Evolutionary conservation across 2,113 vertebrate species (phyloP), one percentile per base, ranked within the genome.

Genomic region (Apteryx owenii): DNA sequence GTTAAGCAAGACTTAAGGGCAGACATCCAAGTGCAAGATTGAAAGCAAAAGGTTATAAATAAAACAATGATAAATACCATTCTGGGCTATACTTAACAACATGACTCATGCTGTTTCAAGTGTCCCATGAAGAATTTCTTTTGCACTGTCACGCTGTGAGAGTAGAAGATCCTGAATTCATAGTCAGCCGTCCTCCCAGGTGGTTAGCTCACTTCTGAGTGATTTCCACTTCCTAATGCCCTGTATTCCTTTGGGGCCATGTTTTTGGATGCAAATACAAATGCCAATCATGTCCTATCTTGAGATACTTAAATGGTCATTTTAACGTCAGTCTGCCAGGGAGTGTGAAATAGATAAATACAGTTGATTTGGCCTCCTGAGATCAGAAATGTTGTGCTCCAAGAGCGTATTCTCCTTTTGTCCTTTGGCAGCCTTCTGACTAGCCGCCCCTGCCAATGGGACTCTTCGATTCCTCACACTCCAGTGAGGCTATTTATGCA

Each of bases 31-130:
- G 44, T n/a, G 40, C 48, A 90, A 77, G 76, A 80, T 8, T 18
- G 68, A 66, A 71, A 91, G 50, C 20, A 87, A 94, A 96, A 70
- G 62, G 10, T 72, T 91, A 80, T 62, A 95, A 93, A 91, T 88
- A 93, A 95, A 90, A 78, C 66, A 91, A 80, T 66, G 82, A 85
- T 68, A 77, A 85, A 80, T 62, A 81, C 0, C 0, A 7, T 95
- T 89, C 53, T 70, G 71, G 44, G 53, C 82, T 85, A 77, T 50
- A 69, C 36, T 89, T 95, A 91, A 82, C 58, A 40, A 54, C 17
- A 26, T 80, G 33, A 85, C 26, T 88, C 68, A 64, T 38, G 71
- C 71, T 73, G 36, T 91, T 96, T 31, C 36, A 73, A 62, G 29
- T 38, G 50, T 44, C 11, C 78, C 5, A 1, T 6, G 14, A 85